Conservation (phyloP, 2,113 vertebrate species). For the Gasterosteus nipponicus region DNA sequence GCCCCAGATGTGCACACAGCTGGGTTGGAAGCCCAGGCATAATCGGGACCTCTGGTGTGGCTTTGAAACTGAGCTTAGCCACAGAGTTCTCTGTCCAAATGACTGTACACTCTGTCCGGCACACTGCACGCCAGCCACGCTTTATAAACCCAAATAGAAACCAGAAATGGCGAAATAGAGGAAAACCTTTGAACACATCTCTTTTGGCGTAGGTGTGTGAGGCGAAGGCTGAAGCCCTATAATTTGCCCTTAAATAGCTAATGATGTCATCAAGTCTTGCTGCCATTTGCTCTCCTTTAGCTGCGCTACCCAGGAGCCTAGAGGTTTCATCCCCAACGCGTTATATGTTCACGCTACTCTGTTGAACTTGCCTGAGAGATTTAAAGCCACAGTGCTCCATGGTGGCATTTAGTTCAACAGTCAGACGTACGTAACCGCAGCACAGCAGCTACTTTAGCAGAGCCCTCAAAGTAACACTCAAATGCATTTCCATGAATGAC, state of each 20-base stretch:
- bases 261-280: slow-evolving; percentile 66
- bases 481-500: slow-evolving; percentile 60
- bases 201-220: slow-evolving; percentile 68
- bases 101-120: slow-evolving; percentile 24
- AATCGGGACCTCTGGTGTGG: slow-evolving; percentile 61
- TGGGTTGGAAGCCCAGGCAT: slow-evolving; percentile 41
- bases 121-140: slow-evolving; percentile 21
- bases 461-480: slow-evolving; percentile 49
- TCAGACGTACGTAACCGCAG: slow-evolving; percentile 14
- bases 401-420: slow-evolving; percentile 13
- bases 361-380: slow-evolving; percentile 1
- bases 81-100: slow-evolving; percentile 39
- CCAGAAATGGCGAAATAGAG: slow-evolving; percentile 52
- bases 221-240: slow-evolving; percentile 60
- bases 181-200: slow-evolving; percentile 62
- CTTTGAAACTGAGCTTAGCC: slow-evolving; percentile 41
- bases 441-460: slow-evolving; percentile 60
- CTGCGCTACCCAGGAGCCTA: slow-evolving; percentile 26
- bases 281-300: slow-evolving; percentile 40
- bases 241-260: slow-evolving; percentile 74
- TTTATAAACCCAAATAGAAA: slow-evolving; percentile 59
- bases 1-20: slow-evolving; percentile 36
- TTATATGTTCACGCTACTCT: not conserved
- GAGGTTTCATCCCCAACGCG: slow-evolving; percentile 3
- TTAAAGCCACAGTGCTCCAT: slow-evolving; percentile 39